These are phyloP conservation scores for Montipora cactus DNA, from an alignment of 64 coral and sea anemone genomes.

Conservation along the genomic window DNA sequence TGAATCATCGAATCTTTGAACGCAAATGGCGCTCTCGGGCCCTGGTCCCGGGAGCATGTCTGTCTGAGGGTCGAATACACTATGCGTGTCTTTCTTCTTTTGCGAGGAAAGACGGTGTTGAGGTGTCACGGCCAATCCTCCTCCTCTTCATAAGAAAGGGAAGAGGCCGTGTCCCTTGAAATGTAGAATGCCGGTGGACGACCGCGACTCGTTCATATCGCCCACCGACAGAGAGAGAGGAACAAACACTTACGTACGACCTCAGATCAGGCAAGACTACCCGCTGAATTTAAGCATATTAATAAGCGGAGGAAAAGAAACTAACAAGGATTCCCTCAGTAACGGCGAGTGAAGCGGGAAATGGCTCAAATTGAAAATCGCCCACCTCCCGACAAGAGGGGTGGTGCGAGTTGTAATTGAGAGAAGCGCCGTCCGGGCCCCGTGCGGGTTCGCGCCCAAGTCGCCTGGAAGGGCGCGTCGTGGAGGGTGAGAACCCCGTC, in stretches of 20 bases:
- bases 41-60: conserved; percentile 18
- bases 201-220: no score
- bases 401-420: conserved; percentile 45
- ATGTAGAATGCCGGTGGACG: neutral
- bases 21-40: conserved; percentile 41
- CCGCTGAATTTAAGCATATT: conserved; percentile 35
- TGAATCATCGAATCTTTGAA: conserved; percentile 42
- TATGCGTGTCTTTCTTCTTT: no score
- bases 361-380: conserved; percentile 26
- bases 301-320: conserved; percentile 41
- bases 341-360: conserved; percentile 52
- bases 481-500: conserved; percentile 76
- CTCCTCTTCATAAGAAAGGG: no score
- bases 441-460: conserved; percentile 23
- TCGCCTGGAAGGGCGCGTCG: conserved; percentile 69
- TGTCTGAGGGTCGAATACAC: conserved; percentile 32
- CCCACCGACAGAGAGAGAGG: neutral
- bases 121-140: neutral
- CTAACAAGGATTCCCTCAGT: conserved; percentile 55
- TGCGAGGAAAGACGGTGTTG: neutral
- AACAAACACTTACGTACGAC: neutral
- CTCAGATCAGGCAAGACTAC: conserved; percentile 35
- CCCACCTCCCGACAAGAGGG: no score
- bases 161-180: conserved; percentile 31
- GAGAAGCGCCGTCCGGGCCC: conserved; percentile 19